Evolutionary conservation across 2,888 invertebrate species (phyloP).

Genomic region (Agrochola macilenta): DNA sequence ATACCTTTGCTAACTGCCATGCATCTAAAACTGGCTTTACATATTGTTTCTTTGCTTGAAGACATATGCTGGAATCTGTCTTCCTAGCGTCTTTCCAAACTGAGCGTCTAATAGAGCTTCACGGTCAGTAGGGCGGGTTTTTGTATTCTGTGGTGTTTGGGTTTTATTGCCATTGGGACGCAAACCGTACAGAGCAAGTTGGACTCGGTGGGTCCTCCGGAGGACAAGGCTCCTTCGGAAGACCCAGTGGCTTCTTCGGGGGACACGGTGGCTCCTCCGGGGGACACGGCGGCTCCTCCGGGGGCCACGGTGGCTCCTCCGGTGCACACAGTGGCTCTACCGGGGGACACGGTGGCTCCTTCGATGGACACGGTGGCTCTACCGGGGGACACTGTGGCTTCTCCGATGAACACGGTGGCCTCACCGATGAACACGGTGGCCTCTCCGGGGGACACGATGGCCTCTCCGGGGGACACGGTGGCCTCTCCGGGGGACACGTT

Average conservation of each 20-base stretch:
- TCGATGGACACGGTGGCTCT: no score
- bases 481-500: no score
- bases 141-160: no score
- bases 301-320: neutral
- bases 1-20: conserved; percentile 15
- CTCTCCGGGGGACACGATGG: no score
- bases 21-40: neutral
- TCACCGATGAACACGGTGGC: no score
- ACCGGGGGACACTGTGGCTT: neutral
- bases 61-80: neutral
- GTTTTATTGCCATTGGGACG: no score
- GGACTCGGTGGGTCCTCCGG: no score
- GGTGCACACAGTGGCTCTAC: no score
- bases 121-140: neutral
- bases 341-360: neutral
- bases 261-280: neutral
- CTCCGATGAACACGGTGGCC: neutral
- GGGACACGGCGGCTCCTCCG: neutral
- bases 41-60: neutral
- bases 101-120: neutral
- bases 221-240: no score
- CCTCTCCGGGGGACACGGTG: no score
- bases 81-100: neutral
- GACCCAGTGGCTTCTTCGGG: no score
- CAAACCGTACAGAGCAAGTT: no score